Base-by-base conservation (phyloP, 2,797 vertebrate genomes). In the Etheostoma perlongum region DNA sequence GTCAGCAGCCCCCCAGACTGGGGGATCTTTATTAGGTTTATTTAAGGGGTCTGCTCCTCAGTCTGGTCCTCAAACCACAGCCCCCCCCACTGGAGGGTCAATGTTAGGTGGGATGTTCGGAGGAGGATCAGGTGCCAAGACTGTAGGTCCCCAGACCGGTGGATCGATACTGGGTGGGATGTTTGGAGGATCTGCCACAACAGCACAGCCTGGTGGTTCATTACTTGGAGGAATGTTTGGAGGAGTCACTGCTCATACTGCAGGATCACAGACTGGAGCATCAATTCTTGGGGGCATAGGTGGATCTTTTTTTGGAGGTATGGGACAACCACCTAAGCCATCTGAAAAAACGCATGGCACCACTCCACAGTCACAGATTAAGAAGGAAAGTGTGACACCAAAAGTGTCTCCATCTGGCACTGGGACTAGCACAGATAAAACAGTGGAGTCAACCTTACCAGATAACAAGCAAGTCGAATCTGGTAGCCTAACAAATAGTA, bases 271-370 rank as follows among this genome's bases (percentile, higher is more conserved):
- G 40, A 65, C 83, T 79, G 89, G 88, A 74, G 48, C 83, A 63
- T 89, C 92, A 51, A 8, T 92, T 78, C 80, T 92, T 49, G 92
- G 91, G 13, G 92, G 91, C 4, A 89, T 92, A 54, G 82, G 91
- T 2, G 92, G 91, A 63, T 90, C 92, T 79, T 81, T 93, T 51
- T 92, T 91, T 86, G 88, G 89, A 13, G 91, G 94, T 72, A 92
- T 96, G 65, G 97, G 96, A 82, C 96, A 95, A 89, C 87, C 93
- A 83, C 67, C 94, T 30, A 92, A 93, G 51, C 25, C 88, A 75
- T 61, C 86, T 78, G 85, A 87, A 67, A 54, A 85, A 27, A 74
- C 69, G 72, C n/a, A 74, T 60, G 33, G 19, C 4, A 64, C 76
- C 51, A 19, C 69, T 67, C n/a, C 72, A 76, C 82, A 88, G 19